Evolutionary conservation across 2,888 invertebrate species (phyloP).

Genomic region (Drosophila helvetica): DNA sequence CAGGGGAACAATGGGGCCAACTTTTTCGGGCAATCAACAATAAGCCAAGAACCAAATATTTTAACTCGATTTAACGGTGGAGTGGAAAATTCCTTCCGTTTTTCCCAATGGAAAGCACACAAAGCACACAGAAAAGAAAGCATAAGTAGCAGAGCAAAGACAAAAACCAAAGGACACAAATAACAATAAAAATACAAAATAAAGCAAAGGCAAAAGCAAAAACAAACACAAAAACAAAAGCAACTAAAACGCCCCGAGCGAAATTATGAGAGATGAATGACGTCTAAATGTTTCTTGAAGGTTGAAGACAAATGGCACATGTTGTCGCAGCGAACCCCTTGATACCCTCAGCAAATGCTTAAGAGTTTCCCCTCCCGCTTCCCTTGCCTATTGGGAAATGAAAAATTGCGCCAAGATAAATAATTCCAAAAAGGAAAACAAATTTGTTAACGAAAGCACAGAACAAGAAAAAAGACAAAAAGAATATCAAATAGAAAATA

Average conservation of each 20-base stretch:
- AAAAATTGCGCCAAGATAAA: constrained; percentile 50
- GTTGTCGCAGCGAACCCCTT: constrained; percentile 47
- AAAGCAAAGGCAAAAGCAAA: constrained; percentile 21
- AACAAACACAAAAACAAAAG: not conserved
- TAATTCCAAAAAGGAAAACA: constrained; percentile 50
- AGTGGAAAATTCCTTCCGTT: not conserved
- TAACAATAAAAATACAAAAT: constrained; percentile 29
- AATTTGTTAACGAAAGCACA: constrained; percentile 40
- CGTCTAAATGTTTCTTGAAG: constrained; percentile 77
- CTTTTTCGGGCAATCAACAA: not conserved
- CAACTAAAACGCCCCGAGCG: constrained; percentile 23
- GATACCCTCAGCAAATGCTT: constrained; percentile 16
- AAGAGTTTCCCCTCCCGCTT: constrained; percentile 7
- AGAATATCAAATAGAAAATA: constrained; percentile 20
- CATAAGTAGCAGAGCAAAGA: constrained; percentile 7
- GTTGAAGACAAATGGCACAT: constrained; percentile 73
- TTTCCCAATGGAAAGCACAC: not conserved
- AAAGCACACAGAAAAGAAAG: not conserved
- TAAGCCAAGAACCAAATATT: not conserved
- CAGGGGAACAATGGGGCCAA: not conserved
- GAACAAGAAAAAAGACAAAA: not conserved
- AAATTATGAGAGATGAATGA: constrained; percentile 78
- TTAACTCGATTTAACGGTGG: not conserved
- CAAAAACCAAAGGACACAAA: constrained; percentile 55
- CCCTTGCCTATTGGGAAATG: not conserved